A percentile compares a stretch with the other conserved stretches of the same genome.
phyloP scores from a whole-genome alignment of 2,888 invertebrate species.

The Drosophila borborema region DNA sequence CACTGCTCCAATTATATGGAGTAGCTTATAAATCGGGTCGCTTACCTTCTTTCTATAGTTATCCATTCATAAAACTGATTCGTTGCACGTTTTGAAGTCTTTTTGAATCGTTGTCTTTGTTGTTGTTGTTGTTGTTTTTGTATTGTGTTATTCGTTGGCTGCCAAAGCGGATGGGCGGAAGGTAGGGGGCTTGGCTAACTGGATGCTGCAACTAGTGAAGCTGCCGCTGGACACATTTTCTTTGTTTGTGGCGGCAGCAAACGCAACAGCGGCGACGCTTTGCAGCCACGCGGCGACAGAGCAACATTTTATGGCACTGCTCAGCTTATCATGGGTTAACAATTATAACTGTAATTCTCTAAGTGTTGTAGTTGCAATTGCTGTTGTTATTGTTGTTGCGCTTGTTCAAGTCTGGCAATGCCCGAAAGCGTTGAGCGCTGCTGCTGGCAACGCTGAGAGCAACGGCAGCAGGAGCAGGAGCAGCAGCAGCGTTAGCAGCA shows the following conservation, averaged over 20 bases:
- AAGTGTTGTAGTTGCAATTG: constrained; percentile 5
- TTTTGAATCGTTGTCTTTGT: constrained; percentile 3
- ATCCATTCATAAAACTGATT: constrained; percentile 80
- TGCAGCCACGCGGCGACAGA: constrained; percentile 42
- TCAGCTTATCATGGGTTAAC: constrained; percentile 16
- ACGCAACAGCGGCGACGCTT: constrained; percentile 74
- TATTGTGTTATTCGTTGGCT: constrained; percentile 21
- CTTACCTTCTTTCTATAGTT: constrained; percentile 84
- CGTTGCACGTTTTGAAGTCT: constrained; percentile 33
- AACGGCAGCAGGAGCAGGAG: constrained; percentile 32
- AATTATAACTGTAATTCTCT: constrained; percentile 10
- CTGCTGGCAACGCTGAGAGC: constrained; percentile 53
- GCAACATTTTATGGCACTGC: constrained; percentile 48
- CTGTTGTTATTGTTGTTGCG: too few relatives aligned
- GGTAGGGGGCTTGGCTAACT: constrained; percentile 27
- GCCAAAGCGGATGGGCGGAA: constrained; percentile 49
- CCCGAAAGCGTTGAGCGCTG: constrained; percentile 29
- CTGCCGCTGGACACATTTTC: constrained; percentile 58
- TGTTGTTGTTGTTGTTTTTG: constrained; percentile 12
- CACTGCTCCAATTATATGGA: background rate
- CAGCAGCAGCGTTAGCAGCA: constrained; percentile 19
- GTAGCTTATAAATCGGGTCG: constrained; percentile 7
- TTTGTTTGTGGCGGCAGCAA: constrained; percentile 74
- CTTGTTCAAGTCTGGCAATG: constrained; percentile 56
- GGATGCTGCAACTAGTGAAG: constrained; percentile 32